These are phyloP conservation scores for Macropodus opercularis DNA, from an alignment of 2,797 vertebrate genomes.

Conservation along the genomic window DNA sequence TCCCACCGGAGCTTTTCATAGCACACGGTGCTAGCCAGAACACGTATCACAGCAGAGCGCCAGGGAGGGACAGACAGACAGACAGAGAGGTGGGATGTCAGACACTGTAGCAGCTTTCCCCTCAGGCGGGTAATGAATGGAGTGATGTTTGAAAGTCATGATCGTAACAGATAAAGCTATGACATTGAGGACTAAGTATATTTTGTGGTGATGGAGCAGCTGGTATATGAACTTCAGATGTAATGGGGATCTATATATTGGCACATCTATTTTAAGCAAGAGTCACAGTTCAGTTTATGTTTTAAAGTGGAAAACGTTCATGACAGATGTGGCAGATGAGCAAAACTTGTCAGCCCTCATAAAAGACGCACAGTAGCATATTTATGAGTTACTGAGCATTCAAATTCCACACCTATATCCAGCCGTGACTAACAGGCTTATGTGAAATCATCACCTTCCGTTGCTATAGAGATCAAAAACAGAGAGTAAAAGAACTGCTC, in stretches of 20 bases:
- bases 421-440: conserved; percentile 74
- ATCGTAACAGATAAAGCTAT: conserved; percentile 33
- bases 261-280: background rate
- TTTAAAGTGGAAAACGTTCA: background rate
- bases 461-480: conserved; percentile 74
- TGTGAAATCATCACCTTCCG: conserved; percentile 72
- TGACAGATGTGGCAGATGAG: conserved; percentile 8
- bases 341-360: conserved; percentile 36
- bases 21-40: conserved; percentile 67
- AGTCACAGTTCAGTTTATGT: background rate
- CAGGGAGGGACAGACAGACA: background rate
- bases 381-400: conserved; percentile 65
- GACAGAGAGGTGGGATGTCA: conserved; percentile 46
- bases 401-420: conserved; percentile 75
- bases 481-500: conserved; percentile 59
- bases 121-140: conserved; percentile 47
- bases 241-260: too few relatives aligned
- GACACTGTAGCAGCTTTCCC: conserved; percentile 47
- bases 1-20: conserved; percentile 63
- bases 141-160: conserved; percentile 37
- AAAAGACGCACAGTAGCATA: conserved; percentile 27
- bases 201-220: background rate
- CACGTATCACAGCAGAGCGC: conserved; percentile 47
- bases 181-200: conserved; percentile 39
- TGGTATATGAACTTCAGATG: conserved; percentile 1